A percentile compares a stretch with the other conserved stretches of the same genome.
These are phyloP conservation scores for Elymnias hypermnestra DNA, from an alignment of 1,140 invertebrate genomes.

Conservation along the genomic window DNA sequence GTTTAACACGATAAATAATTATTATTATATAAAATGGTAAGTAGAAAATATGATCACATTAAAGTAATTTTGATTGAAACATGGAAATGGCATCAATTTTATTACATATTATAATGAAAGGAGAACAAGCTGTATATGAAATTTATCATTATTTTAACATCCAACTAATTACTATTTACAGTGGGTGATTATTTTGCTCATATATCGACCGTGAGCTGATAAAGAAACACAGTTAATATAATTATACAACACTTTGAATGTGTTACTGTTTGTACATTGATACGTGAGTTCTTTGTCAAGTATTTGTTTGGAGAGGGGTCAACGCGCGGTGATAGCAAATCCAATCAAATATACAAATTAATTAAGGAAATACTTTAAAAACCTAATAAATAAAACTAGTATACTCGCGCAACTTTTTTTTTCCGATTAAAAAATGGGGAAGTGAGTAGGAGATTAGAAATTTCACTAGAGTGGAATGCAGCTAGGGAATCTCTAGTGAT, in stretches of 20 bases:
- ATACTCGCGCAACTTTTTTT: too few species aligned
- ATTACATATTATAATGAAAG: slow-evolving; percentile 4
- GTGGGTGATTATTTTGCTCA: slow-evolving; percentile 35
- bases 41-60: too few species aligned
- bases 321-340: neutral
- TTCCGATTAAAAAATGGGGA: too few species aligned
- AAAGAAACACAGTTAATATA: slow-evolving; percentile 16
- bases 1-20: too few species aligned
- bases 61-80: too few species aligned
- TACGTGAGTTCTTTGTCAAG: neutral
- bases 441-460: too few species aligned
- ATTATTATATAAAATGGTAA: too few species aligned
- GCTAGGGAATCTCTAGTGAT: too few species aligned
- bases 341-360: neutral
- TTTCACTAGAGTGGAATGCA: too few species aligned
- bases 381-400: too few species aligned
- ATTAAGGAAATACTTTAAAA: neutral
- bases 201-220: slow-evolving; percentile 41
- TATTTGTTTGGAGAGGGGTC: slow-evolving; percentile 3
- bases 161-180: slow-evolving; percentile 45
- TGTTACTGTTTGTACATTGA: slow-evolving; percentile 17
- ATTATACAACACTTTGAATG: slow-evolving; percentile 26
- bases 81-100: neutral
- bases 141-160: slow-evolving; percentile 38
- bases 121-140: slow-evolving; percentile 23